Conservation (phyloP, 2,888 invertebrate species). For the Corythucha ciliata region DNA sequence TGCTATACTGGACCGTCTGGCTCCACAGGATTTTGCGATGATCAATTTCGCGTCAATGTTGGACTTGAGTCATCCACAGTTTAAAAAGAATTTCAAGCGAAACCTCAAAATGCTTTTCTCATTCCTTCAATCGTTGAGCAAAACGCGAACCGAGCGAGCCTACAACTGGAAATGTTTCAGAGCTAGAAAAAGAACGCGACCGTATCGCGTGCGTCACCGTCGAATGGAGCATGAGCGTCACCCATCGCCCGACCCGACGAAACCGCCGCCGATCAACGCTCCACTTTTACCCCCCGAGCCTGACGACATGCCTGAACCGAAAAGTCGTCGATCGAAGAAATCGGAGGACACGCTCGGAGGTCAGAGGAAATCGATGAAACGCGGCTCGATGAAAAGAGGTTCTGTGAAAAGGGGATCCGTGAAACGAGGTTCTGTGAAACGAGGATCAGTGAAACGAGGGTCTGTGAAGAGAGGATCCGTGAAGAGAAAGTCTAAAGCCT, state of each 20-base stretch:
- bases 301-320: background rate
- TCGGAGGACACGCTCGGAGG: background rate
- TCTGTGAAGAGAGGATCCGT: constrained; percentile 8
- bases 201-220: constrained; percentile 12
- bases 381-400: background rate
- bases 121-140: constrained; percentile 13
- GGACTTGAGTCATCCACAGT: constrained; percentile 16
- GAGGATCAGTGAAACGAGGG: background rate
- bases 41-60: constrained; percentile 21
- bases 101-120: constrained; percentile 17
- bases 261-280: constrained; percentile 14
- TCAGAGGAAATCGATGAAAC: background rate
- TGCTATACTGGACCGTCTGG: constrained; percentile 16
- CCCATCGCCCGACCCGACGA: constrained; percentile 17
- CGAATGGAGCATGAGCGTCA: constrained; percentile 17
- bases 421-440: background rate
- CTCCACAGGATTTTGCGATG: constrained; percentile 15
- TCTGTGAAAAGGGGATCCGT: background rate
- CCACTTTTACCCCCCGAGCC: constrained; percentile 14
- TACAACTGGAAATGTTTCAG: constrained; percentile 13
- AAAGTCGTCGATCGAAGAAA: background rate
- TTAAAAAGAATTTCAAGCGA: constrained; percentile 19
- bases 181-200: constrained; percentile 11
- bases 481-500: constrained; percentile 16
- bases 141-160: constrained; percentile 7